Conservation (phyloP, 2,113 vertebrate genomes). For the Barnardius zonarius region DNA sequence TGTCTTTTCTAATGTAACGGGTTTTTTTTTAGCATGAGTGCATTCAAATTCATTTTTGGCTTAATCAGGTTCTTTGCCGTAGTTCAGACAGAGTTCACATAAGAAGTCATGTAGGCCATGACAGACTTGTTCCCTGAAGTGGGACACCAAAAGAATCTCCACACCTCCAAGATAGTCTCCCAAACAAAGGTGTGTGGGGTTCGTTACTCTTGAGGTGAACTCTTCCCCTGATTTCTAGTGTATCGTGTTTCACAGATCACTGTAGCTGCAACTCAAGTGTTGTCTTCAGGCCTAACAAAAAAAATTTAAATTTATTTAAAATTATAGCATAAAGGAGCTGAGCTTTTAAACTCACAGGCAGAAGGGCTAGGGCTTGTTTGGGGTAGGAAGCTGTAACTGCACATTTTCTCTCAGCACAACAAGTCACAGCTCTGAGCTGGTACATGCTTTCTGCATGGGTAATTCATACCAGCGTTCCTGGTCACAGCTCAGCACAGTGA, state of each 20-base stretch:
- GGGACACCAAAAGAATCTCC: background rate
- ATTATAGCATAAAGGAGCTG: background rate
- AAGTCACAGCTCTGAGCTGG: background rate
- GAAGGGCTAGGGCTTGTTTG: background rate
- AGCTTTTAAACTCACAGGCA: background rate
- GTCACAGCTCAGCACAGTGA: background rate
- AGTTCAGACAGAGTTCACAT: background rate
- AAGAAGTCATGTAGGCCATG: background rate
- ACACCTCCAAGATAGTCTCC: background rate
- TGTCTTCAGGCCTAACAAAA: background rate
- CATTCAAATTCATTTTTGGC: background rate
- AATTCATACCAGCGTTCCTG: rapidly evolving
- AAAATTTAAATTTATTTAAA: background rate
- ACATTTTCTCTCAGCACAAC: background rate
- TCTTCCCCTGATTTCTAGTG: background rate
- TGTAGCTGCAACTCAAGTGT: background rate
- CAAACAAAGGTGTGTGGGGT: no score
- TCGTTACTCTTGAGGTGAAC: background rate
- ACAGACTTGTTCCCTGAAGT: background rate
- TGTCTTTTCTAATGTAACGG: background rate
- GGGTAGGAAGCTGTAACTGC: background rate
- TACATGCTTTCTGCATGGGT: background rate
- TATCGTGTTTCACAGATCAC: background rate
- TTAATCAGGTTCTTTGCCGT: background rate
- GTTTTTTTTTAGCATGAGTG: background rate